Conservation (phyloP, 2,888 invertebrate genomes). For the Scaptomyza parva region DNA sequence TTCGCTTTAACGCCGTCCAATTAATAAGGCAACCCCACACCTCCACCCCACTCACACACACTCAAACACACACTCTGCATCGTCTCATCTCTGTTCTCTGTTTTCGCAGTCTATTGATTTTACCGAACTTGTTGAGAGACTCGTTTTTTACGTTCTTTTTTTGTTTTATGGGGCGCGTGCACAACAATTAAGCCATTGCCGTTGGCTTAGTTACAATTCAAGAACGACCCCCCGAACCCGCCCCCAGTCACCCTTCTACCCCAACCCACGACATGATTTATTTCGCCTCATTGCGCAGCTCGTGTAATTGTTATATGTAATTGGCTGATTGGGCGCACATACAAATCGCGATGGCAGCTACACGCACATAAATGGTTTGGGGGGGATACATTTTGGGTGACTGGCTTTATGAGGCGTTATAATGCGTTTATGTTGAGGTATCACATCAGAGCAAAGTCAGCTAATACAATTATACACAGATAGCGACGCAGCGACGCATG, state of each 20-base stretch:
- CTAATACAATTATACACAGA: conserved; percentile 78
- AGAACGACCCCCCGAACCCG: conserved; percentile 18
- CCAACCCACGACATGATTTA: conserved; percentile 53
- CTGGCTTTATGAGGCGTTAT: conserved; percentile 70
- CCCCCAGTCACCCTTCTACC: not conserved
- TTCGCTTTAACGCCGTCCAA: conserved; percentile 68
- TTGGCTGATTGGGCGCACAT: conserved; percentile 59
- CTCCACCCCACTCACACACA: too few relatives aligned
- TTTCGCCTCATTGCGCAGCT: conserved; percentile 65
- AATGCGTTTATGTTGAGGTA: conserved; percentile 68
- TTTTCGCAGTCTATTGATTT: conserved; percentile 57
- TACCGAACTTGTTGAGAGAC: conserved; percentile 64
- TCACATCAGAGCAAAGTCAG: conserved; percentile 37
- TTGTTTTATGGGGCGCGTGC: conserved; percentile 31
- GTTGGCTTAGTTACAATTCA: conserved; percentile 48
- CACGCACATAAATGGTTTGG: not conserved
- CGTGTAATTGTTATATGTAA: conserved; percentile 76
- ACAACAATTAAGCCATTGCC: conserved; percentile 72
- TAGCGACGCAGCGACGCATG: conserved; percentile 57
- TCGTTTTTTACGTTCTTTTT: conserved; percentile 18
- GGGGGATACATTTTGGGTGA: not conserved
- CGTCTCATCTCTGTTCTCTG: not conserved
- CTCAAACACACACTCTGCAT: not conserved
- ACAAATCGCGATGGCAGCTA: conserved; percentile 50
- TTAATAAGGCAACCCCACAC: conserved; percentile 58